phyloP scores from a whole-genome alignment of 2,113 vertebrate genomes.

The Onychostoma macrolepis region DNA sequence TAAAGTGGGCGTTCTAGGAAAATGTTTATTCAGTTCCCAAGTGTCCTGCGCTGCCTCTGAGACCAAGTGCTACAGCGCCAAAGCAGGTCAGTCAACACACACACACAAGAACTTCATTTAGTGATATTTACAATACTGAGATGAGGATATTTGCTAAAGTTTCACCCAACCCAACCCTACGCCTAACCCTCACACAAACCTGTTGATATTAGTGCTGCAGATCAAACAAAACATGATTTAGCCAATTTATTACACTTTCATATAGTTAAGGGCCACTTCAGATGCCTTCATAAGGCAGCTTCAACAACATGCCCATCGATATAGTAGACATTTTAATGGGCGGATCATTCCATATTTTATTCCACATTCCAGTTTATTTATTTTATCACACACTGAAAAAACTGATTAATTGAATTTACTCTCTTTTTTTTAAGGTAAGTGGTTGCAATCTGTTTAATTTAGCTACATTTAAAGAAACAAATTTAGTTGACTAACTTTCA shows the following conservation, averaged over 20 bases:
- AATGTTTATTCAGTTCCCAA: background rate
- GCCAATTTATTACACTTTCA: background rate
- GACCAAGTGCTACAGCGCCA: conserved; percentile 34
- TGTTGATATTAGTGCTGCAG: background rate
- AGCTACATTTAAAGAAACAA: no score
- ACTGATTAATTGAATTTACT: no score
- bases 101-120: background rate
- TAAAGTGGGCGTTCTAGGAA: conserved; percentile 34
- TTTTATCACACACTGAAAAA: no score
- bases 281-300: background rate
- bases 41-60: background rate
- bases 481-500: no score
- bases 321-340: no score
- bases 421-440: no score
- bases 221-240: no score
- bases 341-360: no score
- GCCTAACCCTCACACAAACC: background rate
- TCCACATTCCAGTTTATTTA: no score
- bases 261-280: background rate
- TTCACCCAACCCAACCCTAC: background rate
- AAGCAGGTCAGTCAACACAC: conserved; percentile 38
- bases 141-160: background rate
- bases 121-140: background rate
- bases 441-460: no score
- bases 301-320: no score